Percentiles rank a stretch among this genome's conserved stretches.
Evolutionary conservation across 2,113 vertebrate species (phyloP).

Genomic region (Pampusana beccarii): DNA sequence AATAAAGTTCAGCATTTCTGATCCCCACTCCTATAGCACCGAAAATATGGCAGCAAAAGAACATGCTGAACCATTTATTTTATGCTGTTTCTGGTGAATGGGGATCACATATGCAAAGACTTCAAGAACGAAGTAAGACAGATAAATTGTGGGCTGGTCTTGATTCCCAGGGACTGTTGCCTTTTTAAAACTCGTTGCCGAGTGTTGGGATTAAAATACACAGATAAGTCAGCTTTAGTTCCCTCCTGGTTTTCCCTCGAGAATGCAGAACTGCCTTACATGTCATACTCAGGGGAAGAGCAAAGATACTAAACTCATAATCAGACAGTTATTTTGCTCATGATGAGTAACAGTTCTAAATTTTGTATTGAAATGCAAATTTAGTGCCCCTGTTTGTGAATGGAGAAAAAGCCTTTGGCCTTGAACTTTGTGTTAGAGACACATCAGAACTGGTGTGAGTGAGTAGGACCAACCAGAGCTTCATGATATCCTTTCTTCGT

Average conservation of each 20-base stretch:
- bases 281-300: background rate
- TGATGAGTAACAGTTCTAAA: background rate
- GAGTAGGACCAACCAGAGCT: background rate
- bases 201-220: background rate
- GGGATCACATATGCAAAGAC: background rate
- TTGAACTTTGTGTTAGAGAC: background rate
- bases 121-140: background rate
- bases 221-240: background rate
- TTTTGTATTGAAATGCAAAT: background rate
- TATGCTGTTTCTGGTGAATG: background rate
- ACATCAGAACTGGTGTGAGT: background rate
- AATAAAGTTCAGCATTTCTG: background rate
- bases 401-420: background rate
- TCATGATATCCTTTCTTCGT: background rate
- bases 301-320: background rate
- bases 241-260: background rate
- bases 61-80: background rate
- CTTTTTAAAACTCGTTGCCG: background rate
- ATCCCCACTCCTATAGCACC: background rate
- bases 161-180: background rate
- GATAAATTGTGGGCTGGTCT: background rate
- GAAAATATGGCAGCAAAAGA: background rate
- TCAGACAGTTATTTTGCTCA: background rate
- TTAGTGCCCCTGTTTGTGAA: background rate
- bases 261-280: background rate